A percentile compares a stretch with the other conserved stretches of the same genome.
Evolutionary conservation across 2,113 vertebrate species (phyloP).

Genomic region (Chaenogobius annularis): DNA sequence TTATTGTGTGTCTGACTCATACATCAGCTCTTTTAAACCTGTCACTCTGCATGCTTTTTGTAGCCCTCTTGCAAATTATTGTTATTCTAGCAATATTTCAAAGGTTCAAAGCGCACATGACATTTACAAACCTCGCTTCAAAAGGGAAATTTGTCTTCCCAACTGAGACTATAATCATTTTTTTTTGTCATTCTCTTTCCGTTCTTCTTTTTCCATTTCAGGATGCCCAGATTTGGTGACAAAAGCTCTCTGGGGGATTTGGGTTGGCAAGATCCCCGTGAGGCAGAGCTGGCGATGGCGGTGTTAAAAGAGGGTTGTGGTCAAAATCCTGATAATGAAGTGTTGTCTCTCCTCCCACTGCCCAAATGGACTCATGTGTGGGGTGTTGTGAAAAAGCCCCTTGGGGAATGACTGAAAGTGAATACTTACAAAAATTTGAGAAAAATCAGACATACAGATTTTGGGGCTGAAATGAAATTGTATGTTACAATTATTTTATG

Average conservation of each 20-base stretch:
- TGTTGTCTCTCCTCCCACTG: constrained; percentile 31
- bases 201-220: not conserved
- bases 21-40: not conserved
- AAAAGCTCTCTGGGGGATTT: constrained; percentile 2
- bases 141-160: constrained; percentile 7
- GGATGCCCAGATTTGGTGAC: not conserved
- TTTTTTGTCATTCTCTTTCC: not conserved
- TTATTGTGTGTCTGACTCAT: not conserved
- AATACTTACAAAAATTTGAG: not conserved
- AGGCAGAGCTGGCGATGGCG: constrained; percentile 26
- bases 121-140: not conserved
- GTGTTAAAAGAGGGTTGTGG: not conserved
- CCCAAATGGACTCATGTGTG: not conserved
- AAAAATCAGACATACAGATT: not conserved
- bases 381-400: not conserved
- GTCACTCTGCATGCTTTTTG: not conserved
- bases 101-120: not conserved
- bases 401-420: not conserved
- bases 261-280: constrained; percentile 31
- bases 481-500: too few species aligned
- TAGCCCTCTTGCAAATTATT: not conserved
- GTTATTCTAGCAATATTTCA: not conserved
- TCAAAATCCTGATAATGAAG: constrained; percentile 45
- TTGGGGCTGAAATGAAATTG: too few species aligned
- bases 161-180: not conserved